Base-by-base conservation (phyloP, 1,140 invertebrate species). In the Caenorhabditis brenneri region DNA sequence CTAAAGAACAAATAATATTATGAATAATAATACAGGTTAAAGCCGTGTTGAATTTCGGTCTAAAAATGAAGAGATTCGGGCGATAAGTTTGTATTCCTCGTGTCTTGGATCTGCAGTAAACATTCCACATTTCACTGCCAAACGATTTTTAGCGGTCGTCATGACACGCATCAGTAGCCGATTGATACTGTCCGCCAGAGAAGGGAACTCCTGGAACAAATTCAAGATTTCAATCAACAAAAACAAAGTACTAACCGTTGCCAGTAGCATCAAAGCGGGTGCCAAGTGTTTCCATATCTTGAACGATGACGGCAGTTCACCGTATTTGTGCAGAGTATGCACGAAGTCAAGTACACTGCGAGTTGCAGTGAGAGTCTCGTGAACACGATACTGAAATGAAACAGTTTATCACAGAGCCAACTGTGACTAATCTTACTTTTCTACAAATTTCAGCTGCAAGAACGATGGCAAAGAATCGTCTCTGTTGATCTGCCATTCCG, bases 181-280 rank as follows among this genome's bases (percentile, higher is more conserved):
- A 46, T 74, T 42, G 6, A 74, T 74, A 74, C 65, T 74, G 15
- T 74, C 65, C 1, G 33, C 65, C 10, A 74, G 65, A 4, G 65
- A 74, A 24, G 65, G 65, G n/a, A 74, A 74, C 10, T 74, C 36
- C 65, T 74, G 65, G 19, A 74, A n/a, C n/a, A n/a, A 74, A 74
- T 24, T 29, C 12, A 36, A 19, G 7, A 65, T 33, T 46, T 74
- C n/a, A n/a, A n/a, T n/a, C n/a, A n/a, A n/a, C n/a, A n/a, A n/a
- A n/a, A n/a, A n/a, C n/a, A 51, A 58, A 65, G 0, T 29, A 58
- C 58, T 24, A 42, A 74, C 65, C 9, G 36, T 46, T 42, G 65
- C 65, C n/a, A 74, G 22, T 42, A 42, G n/a, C 22, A 74, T 74
- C 27, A 74, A n/a, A 4, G 65, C 65, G 7, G 65, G 65, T 31